phyloP scores from a whole-genome alignment of 2,113 vertebrate genomes.

The Pelmatolapia mariae region DNA sequence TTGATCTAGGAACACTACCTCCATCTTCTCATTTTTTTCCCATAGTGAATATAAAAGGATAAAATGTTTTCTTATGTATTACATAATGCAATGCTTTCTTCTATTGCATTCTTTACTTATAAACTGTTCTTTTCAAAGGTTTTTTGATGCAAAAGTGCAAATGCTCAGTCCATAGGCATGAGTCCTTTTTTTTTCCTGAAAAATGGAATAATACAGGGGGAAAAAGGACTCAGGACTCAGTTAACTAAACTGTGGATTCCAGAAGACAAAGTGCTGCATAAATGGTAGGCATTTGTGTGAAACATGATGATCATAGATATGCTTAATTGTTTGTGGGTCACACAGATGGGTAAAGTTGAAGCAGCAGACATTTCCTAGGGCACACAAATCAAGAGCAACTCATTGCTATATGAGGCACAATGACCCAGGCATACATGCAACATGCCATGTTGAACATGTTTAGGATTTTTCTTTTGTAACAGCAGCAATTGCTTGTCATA shows the following conservation, averaged over 20 bases:
- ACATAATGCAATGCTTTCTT: background rate
- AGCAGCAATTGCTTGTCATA: background rate
- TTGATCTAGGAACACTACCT: background rate
- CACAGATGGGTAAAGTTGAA: background rate
- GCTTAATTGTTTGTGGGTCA: background rate
- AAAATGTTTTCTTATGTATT: background rate
- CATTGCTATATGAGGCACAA: background rate
- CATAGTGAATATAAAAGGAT: background rate
- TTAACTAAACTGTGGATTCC: background rate
- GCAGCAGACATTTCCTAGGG: background rate
- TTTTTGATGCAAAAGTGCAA: background rate
- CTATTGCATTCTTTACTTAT: background rate
- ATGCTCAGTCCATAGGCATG: background rate
- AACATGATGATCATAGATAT: slow-evolving; percentile 1
- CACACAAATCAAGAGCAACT: background rate
- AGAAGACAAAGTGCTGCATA: background rate
- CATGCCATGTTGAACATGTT: background rate
- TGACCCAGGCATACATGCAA: background rate
- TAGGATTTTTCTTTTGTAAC: background rate
- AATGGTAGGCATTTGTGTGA: background rate
- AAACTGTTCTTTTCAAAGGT: background rate
- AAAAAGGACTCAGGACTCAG: background rate
- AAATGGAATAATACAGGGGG: background rate
- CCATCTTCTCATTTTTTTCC: background rate
- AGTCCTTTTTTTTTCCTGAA: background rate